Conservation (phyloP, 2,113 vertebrate species). For the Muntiacus reevesi region DNA sequence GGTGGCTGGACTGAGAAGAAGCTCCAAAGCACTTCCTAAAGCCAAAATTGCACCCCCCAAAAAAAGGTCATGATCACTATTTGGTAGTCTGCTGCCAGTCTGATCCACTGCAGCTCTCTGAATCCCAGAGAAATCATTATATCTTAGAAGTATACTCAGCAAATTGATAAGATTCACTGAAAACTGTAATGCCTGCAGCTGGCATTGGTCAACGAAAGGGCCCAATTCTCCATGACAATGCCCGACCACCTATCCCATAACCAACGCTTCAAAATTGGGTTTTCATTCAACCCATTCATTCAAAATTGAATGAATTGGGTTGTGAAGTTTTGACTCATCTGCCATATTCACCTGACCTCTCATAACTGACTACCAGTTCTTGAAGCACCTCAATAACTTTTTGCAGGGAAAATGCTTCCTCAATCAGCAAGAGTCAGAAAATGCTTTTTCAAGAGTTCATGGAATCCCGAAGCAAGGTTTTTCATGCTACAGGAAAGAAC, state of each 20-base stretch:
- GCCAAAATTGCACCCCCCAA: not conserved
- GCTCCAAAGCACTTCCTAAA: not conserved
- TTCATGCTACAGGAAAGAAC: not conserved
- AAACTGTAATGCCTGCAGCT: not conserved
- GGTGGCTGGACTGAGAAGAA: not conserved
- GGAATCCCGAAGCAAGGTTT: not conserved
- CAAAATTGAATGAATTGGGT: not conserved
- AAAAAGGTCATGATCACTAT: not conserved
- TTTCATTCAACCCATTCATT: too few relatives aligned
- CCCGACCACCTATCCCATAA: fast-evolving
- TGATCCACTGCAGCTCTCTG: not conserved
- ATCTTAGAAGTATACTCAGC: not conserved
- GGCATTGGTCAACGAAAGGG: not conserved
- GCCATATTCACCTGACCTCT: not conserved
- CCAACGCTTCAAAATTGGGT: not conserved
- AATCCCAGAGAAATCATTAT: not conserved
- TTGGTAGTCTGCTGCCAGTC: not conserved
- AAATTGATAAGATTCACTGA: not conserved
- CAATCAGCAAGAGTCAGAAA: not conserved
- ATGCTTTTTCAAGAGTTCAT: not conserved
- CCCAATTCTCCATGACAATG: not conserved
- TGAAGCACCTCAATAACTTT: not conserved
- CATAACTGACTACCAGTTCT: not conserved
- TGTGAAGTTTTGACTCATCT: not conserved
- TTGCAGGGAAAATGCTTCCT: not conserved